Conservation (phyloP, 2,113 vertebrate species). For the Serinus canaria region DNA sequence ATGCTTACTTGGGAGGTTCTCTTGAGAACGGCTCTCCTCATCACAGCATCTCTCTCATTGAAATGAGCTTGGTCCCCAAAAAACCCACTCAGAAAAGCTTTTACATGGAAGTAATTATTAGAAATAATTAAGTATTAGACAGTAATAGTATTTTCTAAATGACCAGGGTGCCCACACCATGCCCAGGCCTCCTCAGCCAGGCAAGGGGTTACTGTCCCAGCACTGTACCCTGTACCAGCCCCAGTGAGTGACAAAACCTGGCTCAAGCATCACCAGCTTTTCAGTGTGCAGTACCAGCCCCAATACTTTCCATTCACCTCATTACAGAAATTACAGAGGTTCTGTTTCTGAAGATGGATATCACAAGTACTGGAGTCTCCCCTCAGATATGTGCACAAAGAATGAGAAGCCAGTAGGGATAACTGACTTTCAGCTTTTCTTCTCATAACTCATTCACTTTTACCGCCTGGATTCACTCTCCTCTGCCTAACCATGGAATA, state of each 20-base stretch:
- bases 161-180: fast-evolving
- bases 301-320: background rate
- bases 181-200: background rate
- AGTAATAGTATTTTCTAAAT: background rate
- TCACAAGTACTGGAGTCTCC: background rate
- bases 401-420: background rate
- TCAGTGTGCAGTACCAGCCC: background rate
- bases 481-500: background rate
- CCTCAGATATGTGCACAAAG: background rate
- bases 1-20: background rate
- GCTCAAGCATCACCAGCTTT: background rate
- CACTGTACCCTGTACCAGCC: background rate
- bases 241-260: background rate
- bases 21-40: background rate
- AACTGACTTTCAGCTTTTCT: background rate
- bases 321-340: background rate
- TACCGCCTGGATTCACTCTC: background rate
- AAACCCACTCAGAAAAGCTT: background rate
- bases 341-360: background rate
- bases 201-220: background rate
- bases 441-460: background rate
- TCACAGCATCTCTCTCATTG: background rate
- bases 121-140: background rate
- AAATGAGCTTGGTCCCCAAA: background rate
- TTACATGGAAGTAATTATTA: background rate